Percentiles rank a stretch among this genome's conserved stretches.
Evolutionary conservation across 2,888 invertebrate species (phyloP).

Genomic region (Zonitis immaculata): DNA sequence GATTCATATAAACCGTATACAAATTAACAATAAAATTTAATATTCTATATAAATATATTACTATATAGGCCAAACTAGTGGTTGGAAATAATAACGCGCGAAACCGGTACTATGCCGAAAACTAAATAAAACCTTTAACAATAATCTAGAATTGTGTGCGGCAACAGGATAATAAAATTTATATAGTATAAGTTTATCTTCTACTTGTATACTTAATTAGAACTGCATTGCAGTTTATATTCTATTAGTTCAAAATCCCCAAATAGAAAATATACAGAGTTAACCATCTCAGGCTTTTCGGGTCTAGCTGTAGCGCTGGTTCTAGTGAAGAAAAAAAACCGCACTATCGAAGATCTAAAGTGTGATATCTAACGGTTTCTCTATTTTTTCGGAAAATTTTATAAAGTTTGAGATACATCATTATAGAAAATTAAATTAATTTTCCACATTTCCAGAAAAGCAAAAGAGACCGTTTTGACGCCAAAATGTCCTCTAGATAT

Average conservation of each 20-base stretch:
- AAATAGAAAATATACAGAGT: background rate
- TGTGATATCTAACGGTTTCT: no score
- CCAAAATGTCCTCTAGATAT: no score
- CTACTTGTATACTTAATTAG: background rate
- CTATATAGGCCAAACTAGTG: conserved; percentile 33
- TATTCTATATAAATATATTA: conserved; percentile 38
- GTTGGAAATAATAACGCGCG: conserved; percentile 37
- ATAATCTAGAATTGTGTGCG: conserved; percentile 2
- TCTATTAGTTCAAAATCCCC: background rate
- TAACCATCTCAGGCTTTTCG: no score
- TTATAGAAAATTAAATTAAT: no score
- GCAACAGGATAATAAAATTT: background rate
- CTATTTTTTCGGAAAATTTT: no score
- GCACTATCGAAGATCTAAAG: no score
- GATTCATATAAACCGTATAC: conserved; percentile 29
- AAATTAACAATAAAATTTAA: conserved; percentile 43
- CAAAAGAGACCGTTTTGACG: no score
- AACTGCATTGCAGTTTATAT: background rate
- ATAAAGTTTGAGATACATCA: no score
- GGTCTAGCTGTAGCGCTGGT: no score
- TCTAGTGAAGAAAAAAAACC: no score
- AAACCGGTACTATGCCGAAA: no score
- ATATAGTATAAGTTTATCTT: background rate
- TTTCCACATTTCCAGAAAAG: no score
- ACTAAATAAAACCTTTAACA: conserved; percentile 36